A percentile compares a stretch with the other conserved stretches of the same genome.
These are phyloP conservation scores for Caenorhabditis doughertyi DNA, from an alignment of 2,888 invertebrate genomes.

Conservation along the genomic window DNA sequence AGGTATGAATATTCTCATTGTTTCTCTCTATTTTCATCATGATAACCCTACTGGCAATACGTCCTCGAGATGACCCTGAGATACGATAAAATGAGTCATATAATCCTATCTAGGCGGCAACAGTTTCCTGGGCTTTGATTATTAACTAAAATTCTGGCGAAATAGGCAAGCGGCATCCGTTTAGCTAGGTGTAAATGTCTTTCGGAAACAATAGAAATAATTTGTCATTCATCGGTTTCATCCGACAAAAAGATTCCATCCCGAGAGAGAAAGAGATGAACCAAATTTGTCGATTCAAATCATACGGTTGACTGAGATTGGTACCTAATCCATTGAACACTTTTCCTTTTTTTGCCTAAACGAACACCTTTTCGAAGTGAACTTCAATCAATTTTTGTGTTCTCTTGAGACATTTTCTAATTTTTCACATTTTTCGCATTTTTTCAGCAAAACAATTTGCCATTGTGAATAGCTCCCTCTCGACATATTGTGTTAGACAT, in stretches of 20 bases:
- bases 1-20: conserved; percentile 60
- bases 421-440: no score
- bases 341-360: neutral
- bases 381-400: no score
- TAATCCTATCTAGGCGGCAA: no score
- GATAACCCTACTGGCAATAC: conserved; percentile 35
- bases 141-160: no score
- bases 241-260: neutral
- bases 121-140: no score
- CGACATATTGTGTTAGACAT: no score
- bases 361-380: neutral
- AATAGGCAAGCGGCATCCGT: neutral
- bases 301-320: conserved; percentile 16
- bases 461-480: no score
- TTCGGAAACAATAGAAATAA: conserved; percentile 28
- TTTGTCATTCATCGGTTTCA: conserved; percentile 6
- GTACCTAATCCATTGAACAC: conserved; percentile 12
- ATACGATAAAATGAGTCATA: conserved; percentile 52
- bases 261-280: conserved; percentile 9
- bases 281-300: conserved; percentile 3
- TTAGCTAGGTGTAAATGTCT: conserved; percentile 23
- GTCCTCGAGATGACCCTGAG: conserved; percentile 64
- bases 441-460: no score
- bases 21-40: conserved; percentile 40
- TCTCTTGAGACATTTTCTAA: no score